Base-by-base conservation (phyloP, 2,888 invertebrate species). In the Polydrusus cervinus region DNA sequence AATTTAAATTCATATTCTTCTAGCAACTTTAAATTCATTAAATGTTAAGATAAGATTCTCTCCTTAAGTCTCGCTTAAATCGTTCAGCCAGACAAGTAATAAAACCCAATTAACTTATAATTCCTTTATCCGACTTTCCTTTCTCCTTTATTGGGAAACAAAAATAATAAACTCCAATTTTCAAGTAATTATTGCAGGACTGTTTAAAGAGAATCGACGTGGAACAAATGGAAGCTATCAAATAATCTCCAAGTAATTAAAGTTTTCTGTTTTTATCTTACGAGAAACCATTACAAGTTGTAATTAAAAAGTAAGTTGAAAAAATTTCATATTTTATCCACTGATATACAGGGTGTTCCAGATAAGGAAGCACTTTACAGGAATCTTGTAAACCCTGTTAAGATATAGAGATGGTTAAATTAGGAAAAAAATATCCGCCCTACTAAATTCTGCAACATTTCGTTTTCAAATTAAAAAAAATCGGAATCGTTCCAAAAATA, bases 91-190 rank as follows among this genome's bases (percentile, higher is more conserved):
- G 76, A 76, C 73, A 76, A 76, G 73, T 76, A 76, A 76, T 76
- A 76, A 76, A 76, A 76, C 69, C 73, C 76, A 76, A 76, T 76
- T 76, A 76, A 76, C 76, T 76, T 70, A 74, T 74, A 74, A 76
- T 76, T 76, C 73, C 76, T 73, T 76, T 74, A 76, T 76, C 76
- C 73, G 73, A 67, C 66, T 74, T 76, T 76, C 74, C 73, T 71
- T 74, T 71, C 76, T 71, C 73, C 69, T 73, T 76, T 76, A 73
- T 73, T 74, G 71, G 64, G 66, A 77, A 77, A 77, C 77, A 74
- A 77, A 77, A 77, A 77, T 77, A 71, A 77, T 77, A 77, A 77
- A 77, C 77, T 77, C 62, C 71, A 77, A 77, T 77, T 77, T 74
- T 76, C 74, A 40, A 77, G 71, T 77, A 77, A 77, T 77, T 77